These are phyloP conservation scores for Molossus molossus DNA, from an alignment of 2,797 vertebrate genomes.

Conservation along the genomic window DNA sequence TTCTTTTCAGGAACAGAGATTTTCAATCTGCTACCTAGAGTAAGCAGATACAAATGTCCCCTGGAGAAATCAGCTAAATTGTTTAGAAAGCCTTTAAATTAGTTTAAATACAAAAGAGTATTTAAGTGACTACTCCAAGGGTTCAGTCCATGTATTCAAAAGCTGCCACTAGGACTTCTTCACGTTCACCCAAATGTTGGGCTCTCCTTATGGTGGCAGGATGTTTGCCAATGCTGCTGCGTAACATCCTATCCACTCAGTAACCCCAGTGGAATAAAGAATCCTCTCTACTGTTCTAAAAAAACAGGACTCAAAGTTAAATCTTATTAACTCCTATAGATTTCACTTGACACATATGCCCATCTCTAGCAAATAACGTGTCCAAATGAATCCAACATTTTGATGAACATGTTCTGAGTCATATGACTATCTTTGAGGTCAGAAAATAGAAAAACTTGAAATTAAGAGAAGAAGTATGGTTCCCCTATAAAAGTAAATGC, in stretches of 20 bases:
- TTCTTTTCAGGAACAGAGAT: constrained; percentile 20
- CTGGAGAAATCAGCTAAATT: constrained; percentile 1
- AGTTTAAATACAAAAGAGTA: background rate
- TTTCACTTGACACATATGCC: background rate
- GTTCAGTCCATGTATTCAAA: background rate
- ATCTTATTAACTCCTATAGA: background rate
- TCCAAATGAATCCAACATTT: background rate
- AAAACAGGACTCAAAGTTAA: background rate
- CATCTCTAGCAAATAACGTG: background rate
- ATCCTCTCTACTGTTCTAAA: background rate
- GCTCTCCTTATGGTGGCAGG: background rate
- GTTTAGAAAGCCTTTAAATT: constrained; percentile 14
- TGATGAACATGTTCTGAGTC: background rate
- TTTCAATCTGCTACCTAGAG: background rate
- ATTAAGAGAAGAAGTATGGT: background rate
- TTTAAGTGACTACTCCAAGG: background rate
- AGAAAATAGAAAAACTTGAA: background rate
- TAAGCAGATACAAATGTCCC: background rate
- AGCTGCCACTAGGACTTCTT: background rate
- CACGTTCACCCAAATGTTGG: background rate
- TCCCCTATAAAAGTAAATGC: background rate
- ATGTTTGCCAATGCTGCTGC: background rate
- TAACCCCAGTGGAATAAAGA: background rate
- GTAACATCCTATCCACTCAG: background rate
- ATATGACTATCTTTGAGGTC: background rate